A percentile compares a stretch with the other conserved stretches of the same genome.
These are phyloP conservation scores for Phocoena sinus DNA, from an alignment of 2,113 vertebrate genomes.

Conservation along the genomic window DNA sequence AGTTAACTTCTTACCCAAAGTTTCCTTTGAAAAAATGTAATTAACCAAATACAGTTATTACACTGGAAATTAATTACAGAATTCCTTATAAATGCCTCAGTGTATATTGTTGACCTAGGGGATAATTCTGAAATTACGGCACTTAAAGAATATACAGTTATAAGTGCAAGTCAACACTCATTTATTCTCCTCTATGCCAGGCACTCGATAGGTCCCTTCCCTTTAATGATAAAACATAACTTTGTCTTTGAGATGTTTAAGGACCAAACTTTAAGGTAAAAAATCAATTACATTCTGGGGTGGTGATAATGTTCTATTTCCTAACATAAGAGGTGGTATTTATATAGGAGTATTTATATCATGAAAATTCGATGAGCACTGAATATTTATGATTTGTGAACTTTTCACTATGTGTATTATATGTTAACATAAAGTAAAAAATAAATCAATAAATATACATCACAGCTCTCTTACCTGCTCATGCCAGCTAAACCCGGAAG, in stretches of 20 bases:
- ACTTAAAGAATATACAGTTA: not conserved
- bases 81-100: not conserved
- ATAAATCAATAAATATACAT: not conserved
- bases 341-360: not conserved
- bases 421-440: not conserved
- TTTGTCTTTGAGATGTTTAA: not conserved
- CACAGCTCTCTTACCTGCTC: constrained; percentile 87
- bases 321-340: not conserved
- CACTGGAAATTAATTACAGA: not conserved
- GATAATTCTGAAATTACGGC: not conserved
- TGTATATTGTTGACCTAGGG: not conserved
- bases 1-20: not conserved
- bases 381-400: not conserved
- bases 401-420: not conserved
- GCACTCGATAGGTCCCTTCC: not conserved
- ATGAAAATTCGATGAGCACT: not conserved
- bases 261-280: not conserved
- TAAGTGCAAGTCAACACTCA: not conserved
- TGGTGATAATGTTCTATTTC: not conserved
- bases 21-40: not conserved
- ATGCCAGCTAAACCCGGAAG: constrained; percentile 92
- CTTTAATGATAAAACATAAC: not conserved
- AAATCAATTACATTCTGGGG: not conserved
- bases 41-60: not conserved
- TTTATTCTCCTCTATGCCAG: not conserved